Conservation (phyloP, 2,797 vertebrate species). For the Mallotus villosus region DNA sequence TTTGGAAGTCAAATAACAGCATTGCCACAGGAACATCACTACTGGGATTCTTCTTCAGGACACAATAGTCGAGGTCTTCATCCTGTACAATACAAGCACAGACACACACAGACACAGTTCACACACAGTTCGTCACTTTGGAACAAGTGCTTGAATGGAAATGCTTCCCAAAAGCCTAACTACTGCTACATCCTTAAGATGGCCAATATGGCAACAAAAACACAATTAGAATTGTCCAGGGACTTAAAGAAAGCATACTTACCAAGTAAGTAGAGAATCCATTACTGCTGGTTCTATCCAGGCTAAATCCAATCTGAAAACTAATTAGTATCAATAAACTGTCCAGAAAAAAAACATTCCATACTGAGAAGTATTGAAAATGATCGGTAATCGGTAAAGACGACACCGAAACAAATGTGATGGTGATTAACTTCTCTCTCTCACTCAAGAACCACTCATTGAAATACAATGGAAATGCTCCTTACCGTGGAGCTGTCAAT, state of each 20-base stretch:
- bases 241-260: slow-evolving; percentile 42
- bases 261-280: slow-evolving; percentile 85
- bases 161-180: no score
- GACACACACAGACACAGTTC: no score
- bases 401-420: no score
- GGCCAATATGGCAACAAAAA: no score
- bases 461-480: not conserved
- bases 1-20: slow-evolving; percentile 74
- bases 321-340: not conserved
- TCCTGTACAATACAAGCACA: slow-evolving; percentile 62
- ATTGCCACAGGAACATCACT: slow-evolving; percentile 72
- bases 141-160: no score
- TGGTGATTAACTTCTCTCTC: no score
- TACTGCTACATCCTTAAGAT: no score
- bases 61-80: slow-evolving; percentile 80
- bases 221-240: no score
- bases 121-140: no score
- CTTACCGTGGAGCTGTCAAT: slow-evolving; percentile 57
- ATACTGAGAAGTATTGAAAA: not conserved
- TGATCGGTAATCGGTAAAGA: not conserved
- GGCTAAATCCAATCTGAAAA: slow-evolving; percentile 80
- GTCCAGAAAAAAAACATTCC: not conserved
- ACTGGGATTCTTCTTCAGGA: slow-evolving; percentile 71
- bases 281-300: slow-evolving; percentile 81
- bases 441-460: not conserved